Evolutionary conservation across 2,888 invertebrate species (phyloP), one percentile per base, ranked within the genome.

Genomic region (Polydrusus tereticollis): DNA sequence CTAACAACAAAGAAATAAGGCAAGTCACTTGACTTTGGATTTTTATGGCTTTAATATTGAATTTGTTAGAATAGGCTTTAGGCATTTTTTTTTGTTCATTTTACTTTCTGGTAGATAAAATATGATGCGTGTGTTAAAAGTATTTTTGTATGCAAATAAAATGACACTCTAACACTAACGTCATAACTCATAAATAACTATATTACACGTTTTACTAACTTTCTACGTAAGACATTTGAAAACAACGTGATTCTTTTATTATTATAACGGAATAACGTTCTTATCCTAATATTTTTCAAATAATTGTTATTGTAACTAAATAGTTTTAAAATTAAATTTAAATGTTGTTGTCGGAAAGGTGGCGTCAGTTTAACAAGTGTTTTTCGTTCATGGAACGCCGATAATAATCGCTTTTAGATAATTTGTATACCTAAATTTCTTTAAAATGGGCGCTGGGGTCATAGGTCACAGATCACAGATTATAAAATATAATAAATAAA

Each of bases 331-430:
- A 47, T 45, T 45, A 12, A 52, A 26, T 64, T 33, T 3, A 52
- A 64, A 52, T 21, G n/a, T 50, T 52, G 64, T 64, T 64, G 52
- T 41, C 18, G 36, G 36, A 33, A 23, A 36, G 52, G 50, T 64
- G 64, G 64, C 64, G 52, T 64, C 64, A 52, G 10, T 52, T 50
- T 50, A 10, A 5, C 3, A 33, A 64, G 64, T 64, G 64, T 52
- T 64, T 64, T 7, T 52, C 45, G 21, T 52, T 64, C 14, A 52
- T 16, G 21, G 4, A 36, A 57, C 10, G 5, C 16, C 29, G 33
- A 36, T 29, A 29, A 1, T n/a, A 8, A 57, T 45, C 43, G 43
- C n/a, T n/a, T 38, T 14, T 4, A 38, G 38, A 14, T 38, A 38
- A 38, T n/a, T 14, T 38, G 38, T 38, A 16, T 41, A 41, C 16